Base-by-base conservation (phyloP, 1,140 invertebrate genomes). In the Bombus affinis region DNA sequence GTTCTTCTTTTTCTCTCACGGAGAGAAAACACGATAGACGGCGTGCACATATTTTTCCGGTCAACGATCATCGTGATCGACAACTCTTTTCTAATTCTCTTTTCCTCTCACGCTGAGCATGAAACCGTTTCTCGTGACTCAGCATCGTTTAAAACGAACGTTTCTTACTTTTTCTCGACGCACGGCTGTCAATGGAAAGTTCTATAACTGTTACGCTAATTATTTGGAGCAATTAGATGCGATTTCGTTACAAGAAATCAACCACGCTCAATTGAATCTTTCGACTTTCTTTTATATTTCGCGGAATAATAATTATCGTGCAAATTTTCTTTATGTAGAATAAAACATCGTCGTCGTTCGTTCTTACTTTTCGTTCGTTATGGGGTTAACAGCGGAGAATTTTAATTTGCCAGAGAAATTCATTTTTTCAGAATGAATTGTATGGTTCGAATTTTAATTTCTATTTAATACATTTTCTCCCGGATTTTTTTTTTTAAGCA, bases 41-140 rank as follows among this genome's bases (percentile, higher is more conserved):
- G 6, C 66, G 44, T 25, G 68, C n/a, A 22, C 35, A 62, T 73
- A 81, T 74, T 81, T 81, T 83, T 83, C 81, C 72, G 73, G 73
- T 85, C 72, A 66, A n/a, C 73, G 81, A 83, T 83, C 73, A 53
- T 44, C 80, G 37, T 73, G 57, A 73, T 62, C 70, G 47, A 59
- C 53, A 32, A 80, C 42, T 62, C 28, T 53, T 81, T 81, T 81
- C 80, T 62, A 81, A 81, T 66, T 32, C 28, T 44, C 44, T 57
- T 32, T 39, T 42, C 66, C 66, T 37, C 66, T 39, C 66, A 71
- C 72, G 32, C 1, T 42, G 72, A 35, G 71, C 72, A 39, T 37
- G 59, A 53, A 68, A 42, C 53, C 70, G 37, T 57, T 59, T 76
- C 32, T 76, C 72, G 72, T 76, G 81, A 76, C 81, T 83, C 72